These are phyloP conservation scores for Drosophila equinoxialis DNA, from an alignment of 1,140 invertebrate genomes.

Conservation along the genomic window DNA sequence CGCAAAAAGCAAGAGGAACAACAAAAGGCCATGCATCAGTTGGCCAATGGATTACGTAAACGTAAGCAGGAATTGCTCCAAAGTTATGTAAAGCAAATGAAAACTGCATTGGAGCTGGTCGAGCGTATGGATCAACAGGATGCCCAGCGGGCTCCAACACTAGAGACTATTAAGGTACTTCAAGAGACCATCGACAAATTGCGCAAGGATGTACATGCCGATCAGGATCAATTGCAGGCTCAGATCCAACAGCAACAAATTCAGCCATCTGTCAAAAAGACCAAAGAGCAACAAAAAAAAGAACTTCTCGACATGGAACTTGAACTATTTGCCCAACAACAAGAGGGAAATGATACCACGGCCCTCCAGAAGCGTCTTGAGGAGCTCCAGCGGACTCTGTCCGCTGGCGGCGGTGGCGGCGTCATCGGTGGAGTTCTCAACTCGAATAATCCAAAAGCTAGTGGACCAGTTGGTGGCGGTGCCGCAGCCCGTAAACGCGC, in stretches of 20 bases:
- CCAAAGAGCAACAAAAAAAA: conserved; percentile 82
- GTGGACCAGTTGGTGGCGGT: conserved; percentile 37
- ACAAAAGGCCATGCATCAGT: conserved; percentile 78
- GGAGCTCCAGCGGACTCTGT: conserved; percentile 79
- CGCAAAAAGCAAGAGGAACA: conserved; percentile 82
- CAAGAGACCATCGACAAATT: conserved; percentile 79
- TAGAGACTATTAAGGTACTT: conserved; percentile 78
- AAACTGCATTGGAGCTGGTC: conserved; percentile 72
- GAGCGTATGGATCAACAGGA: conserved; percentile 77
- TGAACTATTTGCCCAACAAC: conserved; percentile 80
- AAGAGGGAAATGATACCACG: conserved; percentile 81
- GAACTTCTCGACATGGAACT: conserved; percentile 82
- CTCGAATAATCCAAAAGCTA: conserved; percentile 30
- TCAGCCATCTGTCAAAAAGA: conserved; percentile 71
- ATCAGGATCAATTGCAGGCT: conserved; percentile 78
- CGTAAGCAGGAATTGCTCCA: conserved; percentile 80
- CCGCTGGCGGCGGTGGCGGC: conserved; percentile 29
- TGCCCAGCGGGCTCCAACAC: conserved; percentile 62
- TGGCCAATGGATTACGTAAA: conserved; percentile 79
- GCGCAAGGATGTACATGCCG: conserved; percentile 77
- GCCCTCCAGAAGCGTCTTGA: conserved; percentile 80
- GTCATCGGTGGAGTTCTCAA: conserved; percentile 1
- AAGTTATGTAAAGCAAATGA: conserved; percentile 82
- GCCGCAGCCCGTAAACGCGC: conserved; percentile 55
- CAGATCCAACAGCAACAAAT: conserved; percentile 73